phyloP scores from a whole-genome alignment of 1,140 invertebrate species.

The Propsilocerus akamusi region DNA sequence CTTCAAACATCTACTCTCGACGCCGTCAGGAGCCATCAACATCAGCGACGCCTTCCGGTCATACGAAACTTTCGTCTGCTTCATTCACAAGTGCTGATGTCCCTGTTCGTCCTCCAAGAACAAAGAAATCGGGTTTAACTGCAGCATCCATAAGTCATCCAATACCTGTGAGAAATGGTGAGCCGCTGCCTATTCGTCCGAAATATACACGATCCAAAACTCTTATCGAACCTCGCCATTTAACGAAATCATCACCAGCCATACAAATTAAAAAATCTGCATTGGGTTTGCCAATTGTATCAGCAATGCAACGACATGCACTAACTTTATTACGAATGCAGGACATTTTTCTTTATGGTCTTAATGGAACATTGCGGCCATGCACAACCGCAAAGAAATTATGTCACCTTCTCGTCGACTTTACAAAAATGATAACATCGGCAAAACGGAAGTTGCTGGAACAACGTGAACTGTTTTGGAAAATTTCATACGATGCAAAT shows the following conservation, averaged over 20 bases:
- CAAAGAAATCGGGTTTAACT: slow-evolving; percentile 9
- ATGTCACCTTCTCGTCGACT: slow-evolving; percentile 58
- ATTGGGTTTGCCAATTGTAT: slow-evolving; percentile 47
- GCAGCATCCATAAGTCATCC: slow-evolving; percentile 6
- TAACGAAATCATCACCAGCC: slow-evolving; percentile 15
- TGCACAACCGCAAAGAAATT: slow-evolving; percentile 37
- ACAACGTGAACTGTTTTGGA: slow-evolving; percentile 60
- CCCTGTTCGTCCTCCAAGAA: slow-evolving; percentile 13
- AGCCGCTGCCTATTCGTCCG: slow-evolving; percentile 14
- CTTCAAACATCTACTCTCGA: slow-evolving; percentile 18
- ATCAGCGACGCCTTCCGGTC: not conserved
- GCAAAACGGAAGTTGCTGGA: slow-evolving; percentile 63
- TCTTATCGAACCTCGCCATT: slow-evolving; percentile 25
- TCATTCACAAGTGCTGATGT: slow-evolving; percentile 7
- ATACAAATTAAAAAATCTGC: slow-evolving; percentile 24
- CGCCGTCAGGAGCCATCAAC: slow-evolving; percentile 9
- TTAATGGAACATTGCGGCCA: slow-evolving; percentile 36
- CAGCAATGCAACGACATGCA: slow-evolving; percentile 64
- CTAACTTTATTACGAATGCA: slow-evolving; percentile 61
- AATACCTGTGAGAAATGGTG: not conserved
- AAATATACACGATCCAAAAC: slow-evolving; percentile 30
- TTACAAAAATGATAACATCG: slow-evolving; percentile 54
- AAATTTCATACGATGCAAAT: slow-evolving; percentile 39
- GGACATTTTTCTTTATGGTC: slow-evolving; percentile 55
- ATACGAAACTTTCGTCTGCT: not conserved